Evolutionary conservation across 2,888 invertebrate species (phyloP).

Genomic region (Coenonympha glycerion): DNA sequence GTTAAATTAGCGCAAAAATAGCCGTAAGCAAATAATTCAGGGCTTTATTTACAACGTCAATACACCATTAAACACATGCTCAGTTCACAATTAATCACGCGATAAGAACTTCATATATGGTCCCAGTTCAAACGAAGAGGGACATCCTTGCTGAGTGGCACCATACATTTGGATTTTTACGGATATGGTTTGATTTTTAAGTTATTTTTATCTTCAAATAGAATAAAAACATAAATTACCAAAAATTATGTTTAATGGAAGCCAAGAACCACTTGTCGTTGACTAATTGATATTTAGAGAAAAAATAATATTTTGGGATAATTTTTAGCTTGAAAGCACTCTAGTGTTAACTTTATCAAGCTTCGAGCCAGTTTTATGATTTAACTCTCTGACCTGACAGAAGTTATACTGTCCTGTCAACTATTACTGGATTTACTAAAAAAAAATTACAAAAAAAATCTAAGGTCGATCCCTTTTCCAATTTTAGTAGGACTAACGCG

Average conservation of each 20-base stretch:
- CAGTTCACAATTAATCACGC: slow-evolving; percentile 29
- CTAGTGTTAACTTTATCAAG: too few species aligned
- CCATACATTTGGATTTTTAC: background rate
- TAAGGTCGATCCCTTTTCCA: too few species aligned
- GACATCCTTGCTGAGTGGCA: slow-evolving; percentile 3
- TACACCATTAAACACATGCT: slow-evolving; percentile 23
- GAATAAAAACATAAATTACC: too few species aligned
- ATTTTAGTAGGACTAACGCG: too few species aligned
- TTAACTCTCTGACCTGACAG: too few species aligned
- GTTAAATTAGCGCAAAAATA: slow-evolving; percentile 13
- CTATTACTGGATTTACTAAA: too few species aligned
- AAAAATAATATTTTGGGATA: background rate
- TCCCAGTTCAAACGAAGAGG: slow-evolving; percentile 18
- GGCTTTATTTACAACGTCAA: slow-evolving; percentile 24
- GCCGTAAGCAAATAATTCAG: slow-evolving; percentile 21
- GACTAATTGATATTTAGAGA: background rate
- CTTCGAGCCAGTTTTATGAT: too few species aligned
- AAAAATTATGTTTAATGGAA: too few species aligned
- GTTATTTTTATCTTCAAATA: too few species aligned
- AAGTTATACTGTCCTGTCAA: too few species aligned
- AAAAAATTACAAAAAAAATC: too few species aligned
- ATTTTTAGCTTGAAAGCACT: background rate
- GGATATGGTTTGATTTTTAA: background rate
- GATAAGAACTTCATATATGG: slow-evolving; percentile 33
- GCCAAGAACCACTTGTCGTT: too few species aligned